Percentiles rank a stretch among this genome's conserved stretches.
These are phyloP conservation scores for Mormyrus iriodes DNA, from an alignment of 2,113 vertebrate genomes.

Conservation along the genomic window DNA sequence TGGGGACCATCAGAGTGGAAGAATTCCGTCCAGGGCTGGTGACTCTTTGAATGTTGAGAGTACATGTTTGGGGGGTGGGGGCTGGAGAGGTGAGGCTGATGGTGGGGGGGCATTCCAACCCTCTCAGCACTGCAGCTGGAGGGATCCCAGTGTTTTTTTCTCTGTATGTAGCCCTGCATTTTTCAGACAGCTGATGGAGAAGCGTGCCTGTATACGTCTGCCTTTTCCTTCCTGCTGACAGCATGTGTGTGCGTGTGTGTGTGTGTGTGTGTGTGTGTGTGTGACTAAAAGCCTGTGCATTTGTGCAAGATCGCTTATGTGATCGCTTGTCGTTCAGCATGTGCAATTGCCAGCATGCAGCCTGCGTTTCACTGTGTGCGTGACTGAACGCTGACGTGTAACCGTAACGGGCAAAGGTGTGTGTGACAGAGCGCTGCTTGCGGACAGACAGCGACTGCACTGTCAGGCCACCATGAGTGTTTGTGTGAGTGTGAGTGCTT, in stretches of 20 bases:
- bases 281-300: not conserved
- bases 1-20: not conserved
- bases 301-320: not conserved
- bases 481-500: not conserved
- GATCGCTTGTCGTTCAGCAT: not conserved
- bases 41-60: not conserved
- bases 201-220: not conserved
- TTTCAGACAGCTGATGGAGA: not conserved
- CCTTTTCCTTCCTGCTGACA: not conserved
- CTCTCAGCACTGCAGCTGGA: not conserved
- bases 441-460: not conserved
- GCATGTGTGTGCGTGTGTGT: not conserved
- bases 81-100: not conserved
- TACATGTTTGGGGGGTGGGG: not conserved
- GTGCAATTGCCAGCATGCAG: not conserved
- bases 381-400: not conserved
- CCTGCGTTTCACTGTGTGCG: not conserved
- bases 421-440: not conserved
- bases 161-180: not conserved
- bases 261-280: slow-evolving; percentile 9
- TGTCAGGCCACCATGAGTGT: not conserved
- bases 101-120: not conserved
- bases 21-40: not conserved
- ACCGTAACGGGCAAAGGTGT: not conserved
- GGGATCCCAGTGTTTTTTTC: not conserved